These are phyloP conservation scores for Brachyrhaphis roseni DNA, from an alignment of 2,797 vertebrate species.

Conservation along the genomic window DNA sequence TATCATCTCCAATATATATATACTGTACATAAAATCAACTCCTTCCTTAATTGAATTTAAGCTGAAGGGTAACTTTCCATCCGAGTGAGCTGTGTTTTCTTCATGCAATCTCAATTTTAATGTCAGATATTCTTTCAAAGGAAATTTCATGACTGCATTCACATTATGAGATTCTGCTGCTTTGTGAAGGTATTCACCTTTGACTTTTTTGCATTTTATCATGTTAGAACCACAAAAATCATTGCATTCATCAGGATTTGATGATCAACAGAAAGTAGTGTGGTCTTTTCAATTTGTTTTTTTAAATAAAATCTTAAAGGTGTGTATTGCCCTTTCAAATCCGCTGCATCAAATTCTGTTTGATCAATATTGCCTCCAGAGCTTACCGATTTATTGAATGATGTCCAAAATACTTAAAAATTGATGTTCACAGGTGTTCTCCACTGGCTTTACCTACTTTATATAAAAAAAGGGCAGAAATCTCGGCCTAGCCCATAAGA, in stretches of 20 bases:
- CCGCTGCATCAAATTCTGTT: not conserved
- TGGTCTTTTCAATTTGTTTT: not conserved
- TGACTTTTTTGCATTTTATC: not conserved
- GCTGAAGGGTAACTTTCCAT: constrained; percentile 13
- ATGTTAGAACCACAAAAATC: not conserved
- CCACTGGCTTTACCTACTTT: not conserved
- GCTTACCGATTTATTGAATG: too few relatives aligned
- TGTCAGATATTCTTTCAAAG: not conserved
- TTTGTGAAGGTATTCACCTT: not conserved
- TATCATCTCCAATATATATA: constrained; percentile 5
- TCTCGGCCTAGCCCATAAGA: not conserved
- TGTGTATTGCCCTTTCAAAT: not conserved
- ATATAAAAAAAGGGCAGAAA: not conserved
- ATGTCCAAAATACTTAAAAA: not conserved
- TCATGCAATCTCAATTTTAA: not conserved
- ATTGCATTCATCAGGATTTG: not conserved
- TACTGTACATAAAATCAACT: constrained; percentile 1
- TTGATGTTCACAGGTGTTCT: not conserved
- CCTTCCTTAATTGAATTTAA: constrained; percentile 27
- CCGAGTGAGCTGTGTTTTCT: not conserved
- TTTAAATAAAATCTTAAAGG: not conserved
- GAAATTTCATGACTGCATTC: not conserved
- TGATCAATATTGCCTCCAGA: not conserved
- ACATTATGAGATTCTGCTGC: not conserved
- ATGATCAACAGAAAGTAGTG: not conserved